These are phyloP conservation scores for Zaprionus bogoriensis DNA, from an alignment of 2,888 invertebrate species.

Conservation along the genomic window DNA sequence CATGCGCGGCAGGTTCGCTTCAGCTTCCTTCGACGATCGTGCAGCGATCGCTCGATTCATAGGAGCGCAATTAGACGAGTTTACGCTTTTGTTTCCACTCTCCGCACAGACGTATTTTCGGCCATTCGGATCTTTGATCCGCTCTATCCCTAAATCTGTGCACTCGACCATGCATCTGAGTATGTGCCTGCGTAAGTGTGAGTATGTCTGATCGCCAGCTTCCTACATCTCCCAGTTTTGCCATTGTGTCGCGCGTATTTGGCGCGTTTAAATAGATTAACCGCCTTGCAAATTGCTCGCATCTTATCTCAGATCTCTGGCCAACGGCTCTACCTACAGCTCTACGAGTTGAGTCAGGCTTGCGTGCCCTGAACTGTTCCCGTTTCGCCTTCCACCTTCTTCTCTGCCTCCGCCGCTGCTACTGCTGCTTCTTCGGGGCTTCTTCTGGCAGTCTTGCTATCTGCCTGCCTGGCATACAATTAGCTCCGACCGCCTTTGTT, in stretches of 20 bases:
- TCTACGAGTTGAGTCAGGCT: constrained; percentile 25
- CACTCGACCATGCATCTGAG: constrained; percentile 63
- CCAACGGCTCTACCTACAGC: constrained; percentile 40
- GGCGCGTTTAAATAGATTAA: constrained; percentile 83
- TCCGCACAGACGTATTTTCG: constrained; percentile 55
- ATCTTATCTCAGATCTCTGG: constrained; percentile 56
- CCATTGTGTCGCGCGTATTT: constrained; percentile 78
- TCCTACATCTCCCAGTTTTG: constrained; percentile 23
- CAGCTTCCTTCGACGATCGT: neutral
- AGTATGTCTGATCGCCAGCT: constrained; percentile 6
- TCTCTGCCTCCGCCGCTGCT: constrained; percentile 16
- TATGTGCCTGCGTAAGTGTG: no score
- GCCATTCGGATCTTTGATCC: constrained; percentile 67
- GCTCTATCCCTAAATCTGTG: constrained; percentile 74
- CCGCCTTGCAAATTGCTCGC: constrained; percentile 82
- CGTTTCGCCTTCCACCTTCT: constrained; percentile 3
- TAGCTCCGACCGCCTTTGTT: constrained; percentile 64
- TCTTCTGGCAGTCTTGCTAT: constrained; percentile 12
- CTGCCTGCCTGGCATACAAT: constrained; percentile 51
- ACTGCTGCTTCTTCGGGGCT: constrained; percentile 32
- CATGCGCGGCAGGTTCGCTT: constrained; percentile 58
- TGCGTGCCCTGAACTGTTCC: constrained; percentile 34
- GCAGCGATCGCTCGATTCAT: constrained; percentile 34
- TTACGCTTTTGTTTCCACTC: constrained; percentile 60
- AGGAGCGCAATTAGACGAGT: constrained; percentile 78